Percentiles rank a stretch among this genome's conserved stretches.
Evolutionary conservation across 2,113 vertebrate genomes (phyloP).

Genomic region (Atherinomorus stipes): DNA sequence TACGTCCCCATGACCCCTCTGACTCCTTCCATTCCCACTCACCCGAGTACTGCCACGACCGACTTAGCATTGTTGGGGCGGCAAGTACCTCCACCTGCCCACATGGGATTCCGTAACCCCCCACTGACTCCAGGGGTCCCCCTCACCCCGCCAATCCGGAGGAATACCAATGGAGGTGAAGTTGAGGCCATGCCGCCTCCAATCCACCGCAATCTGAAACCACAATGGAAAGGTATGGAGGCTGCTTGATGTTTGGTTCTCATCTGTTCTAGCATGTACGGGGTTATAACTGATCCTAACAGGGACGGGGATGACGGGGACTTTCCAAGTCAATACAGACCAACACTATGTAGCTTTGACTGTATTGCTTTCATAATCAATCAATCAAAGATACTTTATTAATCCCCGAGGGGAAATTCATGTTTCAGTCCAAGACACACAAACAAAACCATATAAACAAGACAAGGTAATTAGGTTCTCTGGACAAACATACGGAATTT

Average conservation of each 20-base stretch:
- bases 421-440: no score
- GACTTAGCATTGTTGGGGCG: slow-evolving; percentile 61
- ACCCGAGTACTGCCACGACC: not conserved
- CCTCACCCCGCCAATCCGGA: slow-evolving; percentile 41
- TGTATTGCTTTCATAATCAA: no score
- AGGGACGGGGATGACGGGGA: no score
- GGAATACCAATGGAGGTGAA: not conserved
- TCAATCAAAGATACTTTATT: no score
- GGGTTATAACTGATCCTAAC: no score
- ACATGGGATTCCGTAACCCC: slow-evolving; percentile 74
- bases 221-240: slow-evolving; percentile 57
- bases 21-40: slow-evolving; percentile 18
- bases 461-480: no score
- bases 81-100: slow-evolving; percentile 68
- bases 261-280: no score
- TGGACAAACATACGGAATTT: no score
- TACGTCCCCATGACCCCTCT: slow-evolving; percentile 74
- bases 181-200: slow-evolving; percentile 59
- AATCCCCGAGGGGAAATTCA: no score
- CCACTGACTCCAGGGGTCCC: slow-evolving; percentile 5
- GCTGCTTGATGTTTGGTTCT: no score
- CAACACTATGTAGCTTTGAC: not conserved
- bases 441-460: no score
- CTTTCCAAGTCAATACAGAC: not conserved
- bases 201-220: slow-evolving; percentile 74